A percentile compares a stretch with the other conserved stretches of the same genome.
Evolutionary conservation across 2,113 vertebrate species (phyloP).

Genomic region (Pachycephala philippinensis): DNA sequence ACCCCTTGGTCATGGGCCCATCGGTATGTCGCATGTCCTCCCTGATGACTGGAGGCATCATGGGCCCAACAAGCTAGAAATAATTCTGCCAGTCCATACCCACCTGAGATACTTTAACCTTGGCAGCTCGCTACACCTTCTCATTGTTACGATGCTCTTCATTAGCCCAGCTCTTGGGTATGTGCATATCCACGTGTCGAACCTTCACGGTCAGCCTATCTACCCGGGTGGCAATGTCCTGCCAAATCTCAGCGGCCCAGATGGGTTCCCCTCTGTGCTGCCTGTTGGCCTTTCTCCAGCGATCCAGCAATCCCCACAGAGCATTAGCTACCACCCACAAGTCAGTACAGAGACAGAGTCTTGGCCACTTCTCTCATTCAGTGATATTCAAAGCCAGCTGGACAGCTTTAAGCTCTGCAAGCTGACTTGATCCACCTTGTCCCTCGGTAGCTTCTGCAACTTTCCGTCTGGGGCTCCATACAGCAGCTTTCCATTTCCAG

Average conservation of each 20-base stretch:
- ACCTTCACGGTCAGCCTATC: background rate
- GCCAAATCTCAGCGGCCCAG: background rate
- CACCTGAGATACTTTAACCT: background rate
- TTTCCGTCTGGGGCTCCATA: background rate
- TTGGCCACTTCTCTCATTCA: background rate
- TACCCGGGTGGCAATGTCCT: rapidly evolving
- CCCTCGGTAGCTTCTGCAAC: background rate
- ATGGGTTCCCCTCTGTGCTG: background rate
- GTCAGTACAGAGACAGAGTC: background rate
- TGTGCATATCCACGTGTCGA: rapidly evolving
- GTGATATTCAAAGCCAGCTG: background rate
- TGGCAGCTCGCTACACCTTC: background rate
- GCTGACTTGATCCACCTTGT: background rate
- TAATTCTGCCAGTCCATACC: background rate
- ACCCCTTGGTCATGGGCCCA: background rate
- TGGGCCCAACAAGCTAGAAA: background rate
- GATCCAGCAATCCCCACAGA: background rate
- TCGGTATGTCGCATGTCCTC: rapidly evolving
- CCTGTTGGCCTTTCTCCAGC: background rate
- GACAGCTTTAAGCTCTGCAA: background rate
- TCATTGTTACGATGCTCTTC: background rate
- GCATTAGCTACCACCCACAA: background rate
- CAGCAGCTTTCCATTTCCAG: background rate
- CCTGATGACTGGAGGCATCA: rapidly evolving
- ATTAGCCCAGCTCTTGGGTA: background rate